A percentile compares a stretch with the other conserved stretches of the same genome.
Evolutionary conservation across 1,140 invertebrate genomes (phyloP).

Genomic region (Scaptodrosophila lebanonensis): DNA sequence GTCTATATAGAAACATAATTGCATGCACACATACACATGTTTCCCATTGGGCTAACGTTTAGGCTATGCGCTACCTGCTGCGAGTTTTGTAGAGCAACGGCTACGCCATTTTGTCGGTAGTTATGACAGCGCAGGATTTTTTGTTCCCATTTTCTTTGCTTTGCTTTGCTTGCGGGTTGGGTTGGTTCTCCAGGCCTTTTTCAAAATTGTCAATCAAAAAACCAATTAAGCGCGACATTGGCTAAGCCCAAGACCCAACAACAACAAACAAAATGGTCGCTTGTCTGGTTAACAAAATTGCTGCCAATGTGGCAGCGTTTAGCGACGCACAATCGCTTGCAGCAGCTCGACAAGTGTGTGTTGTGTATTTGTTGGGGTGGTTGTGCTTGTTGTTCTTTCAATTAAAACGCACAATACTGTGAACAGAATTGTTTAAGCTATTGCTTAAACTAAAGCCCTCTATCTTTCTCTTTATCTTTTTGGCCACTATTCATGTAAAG

Average conservation of each 20-base stretch:
- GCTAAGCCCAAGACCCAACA: conserved; percentile 4
- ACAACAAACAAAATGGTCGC: too few species aligned
- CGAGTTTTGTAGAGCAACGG: conserved; percentile 11
- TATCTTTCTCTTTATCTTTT: too few species aligned
- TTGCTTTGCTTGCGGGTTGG: conserved; percentile 11
- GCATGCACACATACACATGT: neutral
- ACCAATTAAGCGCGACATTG: conserved; percentile 69
- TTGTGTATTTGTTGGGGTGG: too few species aligned
- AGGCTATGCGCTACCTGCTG: conserved; percentile 31
- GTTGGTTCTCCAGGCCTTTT: conserved; percentile 32
- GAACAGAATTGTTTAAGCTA: too few species aligned
- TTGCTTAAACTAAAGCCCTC: too few species aligned
- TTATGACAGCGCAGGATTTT: conserved; percentile 46
- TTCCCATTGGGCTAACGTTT: neutral
- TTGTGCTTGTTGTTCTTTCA: too few species aligned
- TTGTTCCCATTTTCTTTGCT: neutral
- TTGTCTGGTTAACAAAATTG: too few species aligned
- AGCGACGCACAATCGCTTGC: too few species aligned
- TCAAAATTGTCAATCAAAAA: conserved; percentile 76
- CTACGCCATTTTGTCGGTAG: conserved; percentile 30
- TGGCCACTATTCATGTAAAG: too few species aligned
- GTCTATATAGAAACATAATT: neutral
- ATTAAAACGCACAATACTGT: too few species aligned
- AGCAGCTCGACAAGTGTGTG: conserved; percentile 8
- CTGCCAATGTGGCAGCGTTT: conserved; percentile 21